Conservation (phyloP, 2,888 invertebrate genomes). For the Phyllotreta cruciferae region DNA sequence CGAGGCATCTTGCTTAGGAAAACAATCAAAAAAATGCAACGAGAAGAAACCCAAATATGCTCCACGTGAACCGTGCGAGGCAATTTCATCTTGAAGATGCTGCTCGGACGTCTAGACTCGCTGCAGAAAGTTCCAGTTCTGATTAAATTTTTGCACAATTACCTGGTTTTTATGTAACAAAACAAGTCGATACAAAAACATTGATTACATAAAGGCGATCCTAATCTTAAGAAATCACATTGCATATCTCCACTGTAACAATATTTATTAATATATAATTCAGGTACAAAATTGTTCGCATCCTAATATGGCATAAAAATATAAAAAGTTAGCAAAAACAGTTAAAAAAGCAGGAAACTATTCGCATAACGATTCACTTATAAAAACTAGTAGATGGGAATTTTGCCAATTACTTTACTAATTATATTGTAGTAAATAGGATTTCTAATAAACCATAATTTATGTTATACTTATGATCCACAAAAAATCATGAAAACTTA, state of each 20-base stretch:
- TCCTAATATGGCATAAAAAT: no score
- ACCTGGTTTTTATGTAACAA: constrained; percentile 18
- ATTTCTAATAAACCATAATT: no score
- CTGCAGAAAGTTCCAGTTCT: constrained; percentile 7
- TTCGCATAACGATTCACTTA: no score
- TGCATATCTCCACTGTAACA: constrained; percentile 8
- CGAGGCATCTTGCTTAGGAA: not conserved
- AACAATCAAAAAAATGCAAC: constrained; percentile 1
- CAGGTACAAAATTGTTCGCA: not conserved
- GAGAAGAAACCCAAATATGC: not conserved
- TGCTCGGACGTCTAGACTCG: not conserved
- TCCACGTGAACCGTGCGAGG: not conserved
- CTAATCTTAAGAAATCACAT: constrained; percentile 12
- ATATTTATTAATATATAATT: constrained; percentile 7
- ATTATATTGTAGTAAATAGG: no score
- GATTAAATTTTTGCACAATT: constrained; percentile 15
- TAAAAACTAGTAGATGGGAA: no score
- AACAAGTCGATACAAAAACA: constrained; percentile 8
- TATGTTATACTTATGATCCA: no score
- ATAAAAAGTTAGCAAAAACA: no score
- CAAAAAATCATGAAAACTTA: no score
- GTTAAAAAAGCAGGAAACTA: no score
- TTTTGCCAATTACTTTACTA: no score
- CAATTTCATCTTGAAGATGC: constrained; percentile 1
- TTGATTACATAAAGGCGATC: constrained; percentile 11